Percentiles rank a stretch among this genome's conserved stretches.
These are phyloP conservation scores for Meghimatium bilineatum DNA, from an alignment of 2,888 invertebrate species.

Conservation along the genomic window DNA sequence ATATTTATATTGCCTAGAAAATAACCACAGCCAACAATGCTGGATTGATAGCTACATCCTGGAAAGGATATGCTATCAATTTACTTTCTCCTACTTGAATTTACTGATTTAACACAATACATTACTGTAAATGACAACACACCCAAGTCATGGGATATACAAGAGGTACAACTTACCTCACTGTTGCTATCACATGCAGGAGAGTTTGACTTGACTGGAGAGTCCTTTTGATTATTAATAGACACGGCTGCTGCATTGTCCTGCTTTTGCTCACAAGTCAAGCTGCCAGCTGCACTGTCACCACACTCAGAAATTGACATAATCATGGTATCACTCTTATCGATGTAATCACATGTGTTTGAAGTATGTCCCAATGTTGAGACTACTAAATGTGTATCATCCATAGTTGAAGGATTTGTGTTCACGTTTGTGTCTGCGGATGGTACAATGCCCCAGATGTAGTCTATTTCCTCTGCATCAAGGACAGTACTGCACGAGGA, in stretches of 20 bases:
- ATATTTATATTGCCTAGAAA: no score
- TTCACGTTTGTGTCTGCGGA: not conserved
- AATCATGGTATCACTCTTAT: not conserved
- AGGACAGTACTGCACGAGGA: not conserved
- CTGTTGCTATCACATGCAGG: constrained; percentile 69
- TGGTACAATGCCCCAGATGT: constrained; percentile 4
- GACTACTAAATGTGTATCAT: not conserved
- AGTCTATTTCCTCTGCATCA: constrained; percentile 13
- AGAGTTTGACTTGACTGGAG: constrained; percentile 54
- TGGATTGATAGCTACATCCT: no score
- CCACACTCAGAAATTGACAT: not conserved
- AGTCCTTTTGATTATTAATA: not conserved
- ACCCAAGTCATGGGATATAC: not conserved
- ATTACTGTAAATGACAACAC: no score
- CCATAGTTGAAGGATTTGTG: not conserved
- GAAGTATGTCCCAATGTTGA: not conserved
- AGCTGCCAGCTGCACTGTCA: not conserved
- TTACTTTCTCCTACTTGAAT: no score
- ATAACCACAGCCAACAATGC: no score
- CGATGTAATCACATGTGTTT: not conserved
- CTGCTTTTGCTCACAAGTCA: not conserved
- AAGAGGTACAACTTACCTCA: constrained; percentile 59
- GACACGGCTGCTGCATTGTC: not conserved
- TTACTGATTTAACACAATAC: no score
- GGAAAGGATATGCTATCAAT: no score